Percentiles rank a stretch among this genome's conserved stretches.
These are phyloP conservation scores for Phaethornis superciliosus DNA, from an alignment of 2,113 vertebrate genomes.

Conservation along the genomic window DNA sequence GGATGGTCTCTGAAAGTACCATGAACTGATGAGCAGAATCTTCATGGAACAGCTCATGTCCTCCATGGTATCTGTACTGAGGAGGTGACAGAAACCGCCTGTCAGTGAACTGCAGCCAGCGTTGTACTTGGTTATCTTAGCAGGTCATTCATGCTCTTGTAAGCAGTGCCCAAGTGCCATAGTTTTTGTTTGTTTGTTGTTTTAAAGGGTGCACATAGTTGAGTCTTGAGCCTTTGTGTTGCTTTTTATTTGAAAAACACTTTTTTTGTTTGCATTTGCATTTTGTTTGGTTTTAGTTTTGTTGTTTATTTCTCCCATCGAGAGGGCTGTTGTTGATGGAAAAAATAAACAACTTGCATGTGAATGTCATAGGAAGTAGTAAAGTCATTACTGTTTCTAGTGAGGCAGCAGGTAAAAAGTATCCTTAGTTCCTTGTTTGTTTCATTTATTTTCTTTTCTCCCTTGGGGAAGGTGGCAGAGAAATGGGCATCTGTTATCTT, in stretches of 20 bases:
- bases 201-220: no score
- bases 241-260: background rate
- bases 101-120: background rate
- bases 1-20: background rate
- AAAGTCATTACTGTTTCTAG: background rate
- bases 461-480: background rate
- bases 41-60: background rate
- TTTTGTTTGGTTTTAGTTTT: no score
- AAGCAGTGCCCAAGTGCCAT: accelerated
- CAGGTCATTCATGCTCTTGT: background rate
- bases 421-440: background rate
- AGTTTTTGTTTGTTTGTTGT: background rate
- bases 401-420: background rate
- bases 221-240: background rate
- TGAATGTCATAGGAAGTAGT: background rate
- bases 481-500: background rate
- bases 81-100: no score
- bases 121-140: background rate
- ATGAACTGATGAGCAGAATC: background rate
- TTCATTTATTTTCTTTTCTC: background rate
- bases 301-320: background rate
- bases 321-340: background rate
- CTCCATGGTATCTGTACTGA: accelerated
- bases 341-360: background rate
- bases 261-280: no score